Percentiles rank a stretch among this genome's conserved stretches.
Evolutionary conservation across 2,797 vertebrate species (phyloP).

Genomic region (Odontamblyopus lacepedii): DNA sequence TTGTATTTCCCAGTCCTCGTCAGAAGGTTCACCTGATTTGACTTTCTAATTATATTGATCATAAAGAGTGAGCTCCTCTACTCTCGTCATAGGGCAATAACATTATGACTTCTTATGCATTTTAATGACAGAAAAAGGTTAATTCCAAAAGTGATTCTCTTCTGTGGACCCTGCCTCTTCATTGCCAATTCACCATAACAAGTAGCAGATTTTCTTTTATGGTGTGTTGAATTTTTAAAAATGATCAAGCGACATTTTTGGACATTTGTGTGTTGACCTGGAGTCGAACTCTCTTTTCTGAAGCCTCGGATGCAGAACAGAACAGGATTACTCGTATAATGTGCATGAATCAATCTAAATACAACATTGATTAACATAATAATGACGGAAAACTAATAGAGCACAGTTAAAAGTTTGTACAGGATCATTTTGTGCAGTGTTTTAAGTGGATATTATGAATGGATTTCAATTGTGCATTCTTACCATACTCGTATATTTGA

Average conservation of each 20-base stretch:
- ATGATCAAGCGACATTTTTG: not conserved
- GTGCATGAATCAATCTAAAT: not conserved
- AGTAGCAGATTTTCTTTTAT: no score
- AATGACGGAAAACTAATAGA: no score
- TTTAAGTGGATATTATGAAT: not conserved
- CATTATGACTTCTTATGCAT: not conserved
- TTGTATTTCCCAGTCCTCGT: not conserved
- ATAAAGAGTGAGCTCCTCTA: not conserved
- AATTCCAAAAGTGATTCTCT: not conserved
- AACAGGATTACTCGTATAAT: no score
- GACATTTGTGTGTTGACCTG: not conserved
- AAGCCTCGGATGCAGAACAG: no score
- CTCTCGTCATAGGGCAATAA: not conserved
- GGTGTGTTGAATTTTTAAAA: not conserved
- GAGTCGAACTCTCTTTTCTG: not conserved
- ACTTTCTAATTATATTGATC: not conserved
- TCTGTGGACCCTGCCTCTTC: no score
- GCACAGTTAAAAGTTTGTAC: no score
- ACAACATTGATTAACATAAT: not conserved
- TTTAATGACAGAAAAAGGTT: not conserved
- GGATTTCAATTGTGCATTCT: not conserved
- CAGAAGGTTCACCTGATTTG: not conserved
- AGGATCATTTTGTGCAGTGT: no score
- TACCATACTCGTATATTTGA: no score
- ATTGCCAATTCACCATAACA: no score